phyloP scores from a whole-genome alignment of 2,888 invertebrate genomes.

The Plagiodera versicolora region DNA sequence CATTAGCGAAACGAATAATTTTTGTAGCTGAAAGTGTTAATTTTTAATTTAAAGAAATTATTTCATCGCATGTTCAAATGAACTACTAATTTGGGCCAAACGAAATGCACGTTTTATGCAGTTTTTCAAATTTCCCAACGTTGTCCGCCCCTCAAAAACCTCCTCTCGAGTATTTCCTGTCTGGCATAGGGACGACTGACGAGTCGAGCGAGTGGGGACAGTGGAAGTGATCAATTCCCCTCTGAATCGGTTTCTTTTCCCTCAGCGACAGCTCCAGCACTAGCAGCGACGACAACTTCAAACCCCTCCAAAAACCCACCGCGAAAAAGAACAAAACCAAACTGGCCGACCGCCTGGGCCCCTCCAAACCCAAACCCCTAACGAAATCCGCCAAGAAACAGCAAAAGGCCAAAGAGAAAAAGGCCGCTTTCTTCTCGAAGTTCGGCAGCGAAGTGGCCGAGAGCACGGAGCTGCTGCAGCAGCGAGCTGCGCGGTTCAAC shows the following conservation, averaged over 20 bases:
- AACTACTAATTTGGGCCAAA: too few relatives aligned
- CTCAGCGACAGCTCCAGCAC: slow-evolving; percentile 57
- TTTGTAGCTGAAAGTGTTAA: too few relatives aligned
- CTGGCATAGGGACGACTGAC: too few relatives aligned
- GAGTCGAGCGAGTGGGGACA: too few relatives aligned
- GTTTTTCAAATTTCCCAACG: too few relatives aligned
- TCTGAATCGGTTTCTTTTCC: slow-evolving; percentile 26
- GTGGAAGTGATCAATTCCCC: too few relatives aligned
- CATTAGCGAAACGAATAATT: too few relatives aligned
- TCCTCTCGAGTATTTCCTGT: too few relatives aligned
- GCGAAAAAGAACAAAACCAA: slow-evolving; percentile 54
- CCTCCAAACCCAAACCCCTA: slow-evolving; percentile 49
- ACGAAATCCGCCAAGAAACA: slow-evolving; percentile 55
- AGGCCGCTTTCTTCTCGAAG: slow-evolving; percentile 66
- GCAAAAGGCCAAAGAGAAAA: slow-evolving; percentile 62
- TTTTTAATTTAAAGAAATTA: too few relatives aligned
- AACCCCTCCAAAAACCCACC: slow-evolving; percentile 46
- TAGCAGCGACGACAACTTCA: slow-evolving; percentile 60
- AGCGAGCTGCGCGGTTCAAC: slow-evolving; percentile 87
- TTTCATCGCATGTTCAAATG: too few relatives aligned
- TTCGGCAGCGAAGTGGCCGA: slow-evolving; percentile 68
- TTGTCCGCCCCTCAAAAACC: too few relatives aligned
- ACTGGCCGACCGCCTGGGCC: slow-evolving; percentile 62
- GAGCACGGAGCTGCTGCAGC: slow-evolving; percentile 78
- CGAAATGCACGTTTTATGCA: too few relatives aligned